Evolutionary conservation across 2,888 invertebrate species (phyloP).

Genomic region (Aporophyla lueneburgensis): DNA sequence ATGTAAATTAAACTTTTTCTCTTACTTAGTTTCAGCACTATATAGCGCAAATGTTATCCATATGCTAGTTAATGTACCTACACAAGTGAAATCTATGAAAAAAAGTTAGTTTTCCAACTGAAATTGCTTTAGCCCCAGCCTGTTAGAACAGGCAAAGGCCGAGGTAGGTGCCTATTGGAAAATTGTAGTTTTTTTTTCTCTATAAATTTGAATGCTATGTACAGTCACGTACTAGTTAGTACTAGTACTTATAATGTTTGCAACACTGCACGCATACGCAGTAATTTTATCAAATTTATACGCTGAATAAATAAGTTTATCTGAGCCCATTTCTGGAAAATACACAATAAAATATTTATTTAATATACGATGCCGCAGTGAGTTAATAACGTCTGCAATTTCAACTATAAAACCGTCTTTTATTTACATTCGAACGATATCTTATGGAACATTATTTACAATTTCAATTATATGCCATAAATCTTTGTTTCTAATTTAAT

Average conservation of each 20-base stretch:
- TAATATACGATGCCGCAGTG: neutral
- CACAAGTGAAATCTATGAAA: conserved; percentile 15
- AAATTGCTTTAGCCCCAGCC: conserved; percentile 39
- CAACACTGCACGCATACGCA: conserved; percentile 9
- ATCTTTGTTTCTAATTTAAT: conserved; percentile 66
- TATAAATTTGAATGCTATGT: conserved; percentile 28
- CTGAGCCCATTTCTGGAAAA: conserved; percentile 21
- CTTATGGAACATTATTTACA: conserved; percentile 44
- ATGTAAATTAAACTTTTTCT: conserved; percentile 29
- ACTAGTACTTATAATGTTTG: conserved; percentile 23
- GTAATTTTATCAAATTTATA: conserved; percentile 27
- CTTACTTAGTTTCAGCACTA: conserved; percentile 10
- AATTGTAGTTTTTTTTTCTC: conserved; percentile 9
- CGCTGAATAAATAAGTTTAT: conserved; percentile 16
- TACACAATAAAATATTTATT: conserved; percentile 40
- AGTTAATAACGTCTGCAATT: neutral
- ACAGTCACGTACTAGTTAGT: conserved; percentile 20
- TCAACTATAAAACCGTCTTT: conserved; percentile 70
- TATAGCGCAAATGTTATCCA: conserved; percentile 13
- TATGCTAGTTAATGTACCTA: conserved; percentile 12
- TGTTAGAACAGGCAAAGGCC: conserved; percentile 17
- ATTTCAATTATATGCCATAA: conserved; percentile 66
- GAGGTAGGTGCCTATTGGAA: neutral
- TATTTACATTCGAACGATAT: conserved; percentile 62
- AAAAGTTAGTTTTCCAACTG: conserved; percentile 33